phyloP scores from a whole-genome alignment of 1,140 invertebrate species.

The Panagrolaimus sp. region DNA sequence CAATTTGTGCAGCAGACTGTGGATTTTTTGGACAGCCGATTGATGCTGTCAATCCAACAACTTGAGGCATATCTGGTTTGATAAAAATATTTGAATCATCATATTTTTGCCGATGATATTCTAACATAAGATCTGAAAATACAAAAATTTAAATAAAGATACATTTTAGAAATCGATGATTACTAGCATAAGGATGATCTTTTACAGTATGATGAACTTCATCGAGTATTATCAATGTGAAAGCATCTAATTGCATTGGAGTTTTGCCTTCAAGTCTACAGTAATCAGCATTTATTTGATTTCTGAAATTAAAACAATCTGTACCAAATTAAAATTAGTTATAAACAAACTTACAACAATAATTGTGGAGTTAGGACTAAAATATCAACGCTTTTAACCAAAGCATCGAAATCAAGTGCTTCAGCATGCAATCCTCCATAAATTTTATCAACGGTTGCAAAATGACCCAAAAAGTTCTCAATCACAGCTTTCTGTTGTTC shows the following conservation, averaged over 20 bases:
- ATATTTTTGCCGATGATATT: constrained; percentile 8
- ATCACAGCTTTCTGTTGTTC: constrained; percentile 33
- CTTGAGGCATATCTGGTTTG: constrained; percentile 9
- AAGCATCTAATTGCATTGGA: neutral
- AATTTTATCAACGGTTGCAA: neutral
- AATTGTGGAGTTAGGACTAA: constrained; percentile 21
- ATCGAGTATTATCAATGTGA: constrained; percentile 25
- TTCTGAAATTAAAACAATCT: neutral
- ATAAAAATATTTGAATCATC: neutral
- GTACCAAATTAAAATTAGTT: neutral
- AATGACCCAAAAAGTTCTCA: neutral
- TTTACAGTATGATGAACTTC: constrained; percentile 29
- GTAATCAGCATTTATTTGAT: neutral
- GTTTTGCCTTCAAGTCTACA: neutral
- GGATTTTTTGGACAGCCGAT: constrained; percentile 6
- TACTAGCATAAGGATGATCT: constrained; percentile 20
- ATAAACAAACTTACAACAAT: neutral
- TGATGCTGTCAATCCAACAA: constrained; percentile 27
- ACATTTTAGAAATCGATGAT: neutral
- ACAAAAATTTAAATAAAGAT: neutral
- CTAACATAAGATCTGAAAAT: neutral
- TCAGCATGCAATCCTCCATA: neutral
- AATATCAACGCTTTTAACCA: neutral
- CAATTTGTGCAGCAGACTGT: neutral
- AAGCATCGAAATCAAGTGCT: neutral